Evolutionary conservation across 2,797 vertebrate species (phyloP).

Genomic region (Centroberyx gerrardi): DNA sequence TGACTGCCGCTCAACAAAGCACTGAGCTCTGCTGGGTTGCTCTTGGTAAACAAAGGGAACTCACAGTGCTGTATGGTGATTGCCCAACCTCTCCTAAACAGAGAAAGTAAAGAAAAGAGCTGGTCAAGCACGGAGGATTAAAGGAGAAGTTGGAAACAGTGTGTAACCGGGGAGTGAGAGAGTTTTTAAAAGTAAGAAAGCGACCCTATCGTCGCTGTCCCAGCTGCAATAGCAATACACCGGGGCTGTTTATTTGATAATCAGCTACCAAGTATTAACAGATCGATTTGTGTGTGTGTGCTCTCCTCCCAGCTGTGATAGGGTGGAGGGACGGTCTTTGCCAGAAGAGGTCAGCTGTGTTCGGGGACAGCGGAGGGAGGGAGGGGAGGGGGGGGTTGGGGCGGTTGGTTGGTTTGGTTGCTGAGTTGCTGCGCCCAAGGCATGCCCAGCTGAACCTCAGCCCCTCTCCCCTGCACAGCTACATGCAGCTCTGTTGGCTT

Average conservation of each 20-base stretch:
- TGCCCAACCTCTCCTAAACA: conserved; percentile 76
- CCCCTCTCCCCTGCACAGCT: conserved; percentile 33
- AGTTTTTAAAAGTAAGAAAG: conserved; percentile 36
- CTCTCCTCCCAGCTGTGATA: conserved; percentile 54
- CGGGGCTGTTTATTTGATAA: conserved; percentile 35
- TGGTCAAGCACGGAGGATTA: conserved; percentile 51
- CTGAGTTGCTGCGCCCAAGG: conserved; percentile 61
- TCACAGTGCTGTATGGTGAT: conserved; percentile 71
- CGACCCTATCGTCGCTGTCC: neutral
- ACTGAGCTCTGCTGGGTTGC: conserved; percentile 81
- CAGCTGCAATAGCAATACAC: conserved; percentile 23
- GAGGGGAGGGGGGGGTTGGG: conserved; percentile 8
- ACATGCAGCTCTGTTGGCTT: conserved; percentile 77
- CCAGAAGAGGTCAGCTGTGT: conserved; percentile 76
- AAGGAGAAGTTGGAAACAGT: conserved; percentile 46
- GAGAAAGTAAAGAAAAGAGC: conserved; percentile 69
- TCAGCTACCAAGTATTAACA: conserved; percentile 51
- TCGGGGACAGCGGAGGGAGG: conserved; percentile 47
- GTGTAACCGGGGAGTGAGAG: conserved; percentile 2
- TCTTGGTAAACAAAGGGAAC: conserved; percentile 86
- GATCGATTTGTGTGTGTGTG: conserved; percentile 54
- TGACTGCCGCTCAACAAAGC: conserved; percentile 85
- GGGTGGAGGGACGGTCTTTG: conserved; percentile 34
- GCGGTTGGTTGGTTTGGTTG: conserved; percentile 35
- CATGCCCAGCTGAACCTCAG: conserved; percentile 71